These are phyloP conservation scores for Burhinus bistriatus DNA, from an alignment of 2,113 vertebrate genomes.

Conservation along the genomic window DNA sequence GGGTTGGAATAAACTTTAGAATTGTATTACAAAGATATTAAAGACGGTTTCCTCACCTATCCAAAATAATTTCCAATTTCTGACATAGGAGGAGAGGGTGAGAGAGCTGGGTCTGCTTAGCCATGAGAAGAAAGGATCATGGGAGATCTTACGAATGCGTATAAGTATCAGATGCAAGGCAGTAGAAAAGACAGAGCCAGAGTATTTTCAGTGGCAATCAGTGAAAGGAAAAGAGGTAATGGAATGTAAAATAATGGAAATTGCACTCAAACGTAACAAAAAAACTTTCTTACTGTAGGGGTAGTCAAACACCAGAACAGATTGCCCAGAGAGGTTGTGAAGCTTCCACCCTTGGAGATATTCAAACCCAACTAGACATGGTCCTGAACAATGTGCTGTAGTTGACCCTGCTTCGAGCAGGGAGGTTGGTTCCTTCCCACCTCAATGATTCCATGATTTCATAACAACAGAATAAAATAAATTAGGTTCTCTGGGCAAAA, in stretches of 20 bases:
- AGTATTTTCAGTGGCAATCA: not conserved
- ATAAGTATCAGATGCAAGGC: not conserved
- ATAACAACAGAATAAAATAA: not conserved
- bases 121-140: not conserved
- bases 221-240: not conserved
- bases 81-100: not conserved
- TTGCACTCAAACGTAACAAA: not conserved
- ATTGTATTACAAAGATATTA: not conserved
- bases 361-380: not conserved
- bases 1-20: not conserved
- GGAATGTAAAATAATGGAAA: not conserved
- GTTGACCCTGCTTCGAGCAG: not conserved
- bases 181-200: not conserved
- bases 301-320: not conserved
- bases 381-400: not conserved
- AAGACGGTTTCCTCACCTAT: not conserved
- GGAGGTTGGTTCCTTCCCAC: not conserved
- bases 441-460: not conserved
- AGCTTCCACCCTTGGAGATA: not conserved
- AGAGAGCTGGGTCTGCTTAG: not conserved
- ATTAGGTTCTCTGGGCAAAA: not conserved
- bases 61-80: not conserved
- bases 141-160: not conserved
- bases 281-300: rapidly evolving
- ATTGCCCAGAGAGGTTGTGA: not conserved